phyloP scores from a whole-genome alignment of 2,888 invertebrate species.

The Leptarthrus brevirostris region DNA sequence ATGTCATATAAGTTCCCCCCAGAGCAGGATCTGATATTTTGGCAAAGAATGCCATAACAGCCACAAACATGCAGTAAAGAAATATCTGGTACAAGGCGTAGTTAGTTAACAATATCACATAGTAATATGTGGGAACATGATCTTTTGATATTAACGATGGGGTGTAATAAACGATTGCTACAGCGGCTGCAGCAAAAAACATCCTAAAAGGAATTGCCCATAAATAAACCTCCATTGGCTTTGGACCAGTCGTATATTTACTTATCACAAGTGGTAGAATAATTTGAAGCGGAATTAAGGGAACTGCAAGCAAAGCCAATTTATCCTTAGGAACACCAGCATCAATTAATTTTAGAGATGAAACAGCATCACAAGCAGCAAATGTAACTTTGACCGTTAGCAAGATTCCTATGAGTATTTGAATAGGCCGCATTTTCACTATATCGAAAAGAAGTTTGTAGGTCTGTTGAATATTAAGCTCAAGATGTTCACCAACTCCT shows the following conservation, averaged over 20 bases:
- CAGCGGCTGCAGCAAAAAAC: conserved; percentile 84
- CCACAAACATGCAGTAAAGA: conserved; percentile 96
- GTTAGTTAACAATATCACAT: conserved; percentile 78
- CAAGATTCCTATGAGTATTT: conserved; percentile 80
- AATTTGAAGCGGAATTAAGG: conserved; percentile 94
- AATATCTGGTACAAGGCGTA: conserved; percentile 96
- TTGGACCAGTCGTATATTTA: conserved; percentile 85
- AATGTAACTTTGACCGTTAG: conserved; percentile 95
- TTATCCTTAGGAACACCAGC: conserved; percentile 96
- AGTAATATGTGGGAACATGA: conserved; percentile 79
- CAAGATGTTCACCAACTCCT: conserved; percentile 61
- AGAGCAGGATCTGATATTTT: conserved; percentile 95
- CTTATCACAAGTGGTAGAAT: conserved; percentile 84
- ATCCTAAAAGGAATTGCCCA: conserved; percentile 91
- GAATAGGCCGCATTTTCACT: conserved; percentile 83
- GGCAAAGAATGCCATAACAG: conserved; percentile 97
- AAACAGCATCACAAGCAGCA: conserved; percentile 94
- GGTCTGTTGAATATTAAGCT: conserved; percentile 74
- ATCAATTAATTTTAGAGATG: conserved; percentile 94
- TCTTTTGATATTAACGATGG: conserved; percentile 77
- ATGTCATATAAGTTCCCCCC: conserved; percentile 99
- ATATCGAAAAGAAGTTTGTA: conserved; percentile 87
- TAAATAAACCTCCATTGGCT: conserved; percentile 88
- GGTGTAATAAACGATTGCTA: conserved; percentile 86
- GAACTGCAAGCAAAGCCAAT: conserved; percentile 91